Conservation (phyloP, 2,888 invertebrate genomes). For the Apodemia duryi region DNA sequence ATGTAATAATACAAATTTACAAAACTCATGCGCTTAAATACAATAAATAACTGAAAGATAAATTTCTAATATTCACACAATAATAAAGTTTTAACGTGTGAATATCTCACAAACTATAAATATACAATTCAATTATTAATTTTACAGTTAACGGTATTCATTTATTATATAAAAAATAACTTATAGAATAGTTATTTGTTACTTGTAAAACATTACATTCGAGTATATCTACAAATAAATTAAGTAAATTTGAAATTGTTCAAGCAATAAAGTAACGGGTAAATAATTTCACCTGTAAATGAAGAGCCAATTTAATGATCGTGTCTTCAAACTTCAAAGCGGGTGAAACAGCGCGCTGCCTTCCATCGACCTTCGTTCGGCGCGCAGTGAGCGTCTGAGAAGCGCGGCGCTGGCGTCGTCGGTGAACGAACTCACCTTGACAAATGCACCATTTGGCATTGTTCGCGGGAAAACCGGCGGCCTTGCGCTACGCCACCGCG, state of each 20-base stretch:
- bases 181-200: neutral
- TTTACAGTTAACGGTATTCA: neutral
- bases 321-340: constrained; percentile 49
- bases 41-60: neutral
- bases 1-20: neutral
- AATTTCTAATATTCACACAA: neutral
- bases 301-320: constrained; percentile 56
- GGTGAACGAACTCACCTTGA: constrained; percentile 80
- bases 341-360: constrained; percentile 49
- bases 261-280: constrained; percentile 29
- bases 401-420: constrained; percentile 64
- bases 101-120: neutral
- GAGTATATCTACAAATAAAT: neutral
- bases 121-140: neutral
- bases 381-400: constrained; percentile 56
- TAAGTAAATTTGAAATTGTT: neutral
- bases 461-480: constrained; percentile 79
- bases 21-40: neutral
- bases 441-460: constrained; percentile 80
- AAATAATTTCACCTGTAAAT: constrained; percentile 58
- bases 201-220: neutral
- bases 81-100: constrained; percentile 2
- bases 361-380: constrained; percentile 71
- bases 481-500: constrained; percentile 72
- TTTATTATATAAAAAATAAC: neutral